Percentiles rank a stretch among this genome's conserved stretches.
phyloP scores from a whole-genome alignment of 2,797 vertebrate species.

The Gallinago solitaria region DNA sequence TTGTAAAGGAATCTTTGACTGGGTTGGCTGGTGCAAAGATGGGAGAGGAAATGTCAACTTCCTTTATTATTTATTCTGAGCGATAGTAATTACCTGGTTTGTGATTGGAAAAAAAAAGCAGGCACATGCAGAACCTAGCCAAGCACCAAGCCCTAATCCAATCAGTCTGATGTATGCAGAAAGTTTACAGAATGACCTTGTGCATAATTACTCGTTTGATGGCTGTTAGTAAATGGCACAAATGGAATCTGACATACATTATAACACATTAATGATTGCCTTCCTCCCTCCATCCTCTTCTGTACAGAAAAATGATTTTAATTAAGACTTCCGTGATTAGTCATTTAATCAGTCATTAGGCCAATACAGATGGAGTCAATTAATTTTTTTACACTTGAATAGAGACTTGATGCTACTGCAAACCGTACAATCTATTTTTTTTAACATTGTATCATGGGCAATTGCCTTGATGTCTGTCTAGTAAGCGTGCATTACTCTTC shows the following conservation, averaged over 20 bases:
- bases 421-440: constrained; percentile 34
- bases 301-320: constrained; percentile 74
- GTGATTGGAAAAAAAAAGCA: constrained; percentile 28
- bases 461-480: not conserved
- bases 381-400: constrained; percentile 75
- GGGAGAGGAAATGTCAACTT: constrained; percentile 36
- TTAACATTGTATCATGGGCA: not conserved
- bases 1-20: not conserved
- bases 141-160: constrained; percentile 26
- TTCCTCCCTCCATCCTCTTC: constrained; percentile 64
- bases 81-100: constrained; percentile 38
- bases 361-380: constrained; percentile 79
- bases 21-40: not conserved
- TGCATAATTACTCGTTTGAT: constrained; percentile 55
- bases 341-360: constrained; percentile 81
- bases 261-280: constrained; percentile 62
- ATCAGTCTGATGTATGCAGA: constrained; percentile 35
- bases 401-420: constrained; percentile 66
- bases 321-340: constrained; percentile 80
- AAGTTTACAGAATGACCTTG: constrained; percentile 67
- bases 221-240: constrained; percentile 60
- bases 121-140: not conserved
- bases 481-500: not conserved
- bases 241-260: constrained; percentile 55
- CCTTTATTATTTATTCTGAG: constrained; percentile 24